A percentile compares a stretch with the other conserved stretches of the same genome.
These are phyloP conservation scores for Ageneiosus marmoratus DNA, from an alignment of 2,113 vertebrate genomes.

Conservation along the genomic window DNA sequence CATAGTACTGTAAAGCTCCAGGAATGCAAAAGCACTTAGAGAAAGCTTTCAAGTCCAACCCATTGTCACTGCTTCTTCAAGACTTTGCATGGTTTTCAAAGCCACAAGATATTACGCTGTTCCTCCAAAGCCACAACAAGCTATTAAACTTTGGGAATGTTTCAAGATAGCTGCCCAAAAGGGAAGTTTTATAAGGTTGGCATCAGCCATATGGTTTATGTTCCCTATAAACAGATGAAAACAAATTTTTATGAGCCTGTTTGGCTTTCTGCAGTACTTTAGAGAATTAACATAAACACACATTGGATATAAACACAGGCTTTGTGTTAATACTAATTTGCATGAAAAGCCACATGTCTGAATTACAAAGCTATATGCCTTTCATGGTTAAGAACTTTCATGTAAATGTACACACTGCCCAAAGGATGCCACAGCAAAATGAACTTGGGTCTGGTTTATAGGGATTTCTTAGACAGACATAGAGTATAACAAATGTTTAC, in stretches of 20 bases:
- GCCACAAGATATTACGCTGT: constrained; percentile 56
- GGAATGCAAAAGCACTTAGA: constrained; percentile 4
- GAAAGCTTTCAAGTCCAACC: constrained; percentile 45
- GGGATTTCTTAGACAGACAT: not conserved
- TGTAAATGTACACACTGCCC: not conserved
- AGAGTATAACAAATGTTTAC: not conserved
- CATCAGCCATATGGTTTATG: constrained; percentile 58
- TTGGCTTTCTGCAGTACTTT: constrained; percentile 41
- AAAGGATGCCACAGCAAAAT: not conserved
- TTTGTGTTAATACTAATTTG: constrained; percentile 51
- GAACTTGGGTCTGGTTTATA: not conserved
- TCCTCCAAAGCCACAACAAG: constrained; percentile 36
- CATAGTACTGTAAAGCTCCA: constrained; percentile 15
- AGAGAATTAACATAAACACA: constrained; percentile 44
- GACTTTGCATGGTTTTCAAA: constrained; percentile 50
- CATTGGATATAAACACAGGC: constrained; percentile 22
- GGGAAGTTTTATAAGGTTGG: constrained; percentile 57
- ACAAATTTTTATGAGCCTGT: constrained; percentile 53
- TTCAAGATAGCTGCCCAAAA: constrained; percentile 52
- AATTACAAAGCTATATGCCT: constrained; percentile 1
- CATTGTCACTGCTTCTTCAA: constrained; percentile 49
- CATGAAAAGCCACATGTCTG: constrained; percentile 28
- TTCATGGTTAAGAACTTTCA: not conserved
- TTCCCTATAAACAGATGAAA: constrained; percentile 64
- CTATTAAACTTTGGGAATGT: constrained; percentile 41